Evolutionary conservation across 2,888 invertebrate species (phyloP).

Genomic region (Eristalinus sepulchralis): DNA sequence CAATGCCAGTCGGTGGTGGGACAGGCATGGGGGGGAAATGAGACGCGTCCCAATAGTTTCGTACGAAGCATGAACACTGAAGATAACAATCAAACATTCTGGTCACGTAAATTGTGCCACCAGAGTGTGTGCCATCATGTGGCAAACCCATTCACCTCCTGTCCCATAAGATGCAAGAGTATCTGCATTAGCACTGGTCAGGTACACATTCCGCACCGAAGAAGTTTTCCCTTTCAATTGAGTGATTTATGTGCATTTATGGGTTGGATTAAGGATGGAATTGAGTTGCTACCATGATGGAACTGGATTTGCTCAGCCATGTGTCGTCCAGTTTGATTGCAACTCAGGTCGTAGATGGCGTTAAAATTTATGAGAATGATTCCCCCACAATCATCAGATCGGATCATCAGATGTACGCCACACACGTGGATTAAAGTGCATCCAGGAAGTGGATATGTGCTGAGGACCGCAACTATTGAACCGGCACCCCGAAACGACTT

Average conservation of each 20-base stretch:
- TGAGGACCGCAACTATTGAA: too few relatives aligned
- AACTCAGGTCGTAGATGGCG: neutral
- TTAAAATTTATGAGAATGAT: neutral
- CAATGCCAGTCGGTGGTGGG: neutral
- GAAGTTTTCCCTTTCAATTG: constrained; percentile 1
- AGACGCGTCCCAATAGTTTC: neutral
- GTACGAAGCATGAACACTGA: neutral
- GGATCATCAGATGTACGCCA: too few relatives aligned
- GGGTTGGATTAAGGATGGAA: neutral
- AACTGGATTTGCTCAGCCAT: neutral
- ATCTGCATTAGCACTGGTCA: constrained; percentile 1
- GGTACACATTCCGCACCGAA: neutral
- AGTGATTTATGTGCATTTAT: neutral
- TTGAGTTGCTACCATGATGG: neutral
- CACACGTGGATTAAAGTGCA: too few relatives aligned
- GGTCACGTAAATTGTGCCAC: constrained; percentile 54
- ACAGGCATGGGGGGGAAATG: neutral
- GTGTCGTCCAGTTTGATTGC: neutral
- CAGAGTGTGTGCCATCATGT: neutral
- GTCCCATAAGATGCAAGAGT: neutral
- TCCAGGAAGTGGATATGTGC: too few relatives aligned
- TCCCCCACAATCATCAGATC: neutral
- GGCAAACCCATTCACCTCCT: neutral
- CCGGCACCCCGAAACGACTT: too few relatives aligned
- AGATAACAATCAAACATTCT: constrained; percentile 21